A percentile compares a stretch with the other conserved stretches of the same genome.
Conservation (phyloP, 2,888 invertebrate species). For the Mythimna loreyi region DNA sequence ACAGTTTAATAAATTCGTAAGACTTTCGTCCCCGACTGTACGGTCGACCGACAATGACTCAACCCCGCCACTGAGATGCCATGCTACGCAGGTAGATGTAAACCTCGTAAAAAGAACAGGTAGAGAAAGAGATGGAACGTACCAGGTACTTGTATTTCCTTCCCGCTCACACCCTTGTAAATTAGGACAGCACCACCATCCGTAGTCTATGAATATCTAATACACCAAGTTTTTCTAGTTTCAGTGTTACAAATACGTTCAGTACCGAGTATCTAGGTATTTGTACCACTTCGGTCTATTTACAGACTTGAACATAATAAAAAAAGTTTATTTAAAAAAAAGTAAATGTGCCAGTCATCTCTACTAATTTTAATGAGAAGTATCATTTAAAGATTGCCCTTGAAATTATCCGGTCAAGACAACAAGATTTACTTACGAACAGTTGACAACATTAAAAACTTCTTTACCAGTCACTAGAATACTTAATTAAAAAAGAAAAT, state of each 20-base stretch:
- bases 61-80: constrained; percentile 66
- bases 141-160: constrained; percentile 18
- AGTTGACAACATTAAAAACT: background rate
- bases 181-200: constrained; percentile 57
- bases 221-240: constrained; percentile 56
- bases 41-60: constrained; percentile 69
- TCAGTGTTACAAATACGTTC: constrained; percentile 30
- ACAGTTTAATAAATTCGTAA: constrained; percentile 64
- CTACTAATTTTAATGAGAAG: constrained; percentile 1
- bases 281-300: constrained; percentile 22
- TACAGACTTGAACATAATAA: background rate
- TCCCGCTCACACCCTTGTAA: constrained; percentile 61
- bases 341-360: constrained; percentile 3
- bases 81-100: constrained; percentile 69
- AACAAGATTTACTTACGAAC: background rate
- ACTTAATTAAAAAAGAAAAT: constrained; percentile 24
- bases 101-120: constrained; percentile 73
- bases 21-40: constrained; percentile 65
- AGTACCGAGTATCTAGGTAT: background rate
- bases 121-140: constrained; percentile 66
- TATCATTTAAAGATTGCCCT: constrained; percentile 14
- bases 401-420: constrained; percentile 3
- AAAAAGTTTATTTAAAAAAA: constrained; percentile 7
- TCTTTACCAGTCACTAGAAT: background rate
- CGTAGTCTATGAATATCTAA: constrained; percentile 62